Evolutionary conservation across 2,888 invertebrate genomes (phyloP).

Genomic region (Amiota communis): DNA sequence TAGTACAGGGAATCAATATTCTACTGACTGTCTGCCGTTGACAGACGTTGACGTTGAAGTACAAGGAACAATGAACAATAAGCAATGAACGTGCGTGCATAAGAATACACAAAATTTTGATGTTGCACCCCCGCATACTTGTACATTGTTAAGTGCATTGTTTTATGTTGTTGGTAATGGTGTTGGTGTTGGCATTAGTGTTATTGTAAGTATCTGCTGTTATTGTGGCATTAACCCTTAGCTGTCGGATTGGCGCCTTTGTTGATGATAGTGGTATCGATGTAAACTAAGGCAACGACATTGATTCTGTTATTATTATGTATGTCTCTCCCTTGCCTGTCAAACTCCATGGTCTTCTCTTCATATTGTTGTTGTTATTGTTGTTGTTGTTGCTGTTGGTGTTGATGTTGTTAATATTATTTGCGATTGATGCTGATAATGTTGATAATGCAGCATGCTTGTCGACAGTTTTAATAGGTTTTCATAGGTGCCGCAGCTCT

Average conservation of each 20-base stretch:
- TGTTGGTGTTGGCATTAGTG: not conserved
- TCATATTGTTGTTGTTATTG: not conserved
- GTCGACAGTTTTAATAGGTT: not conserved
- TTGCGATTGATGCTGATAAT: not conserved
- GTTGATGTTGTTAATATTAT: not conserved
- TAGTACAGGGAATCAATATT: not conserved
- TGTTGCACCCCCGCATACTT: too few species aligned
- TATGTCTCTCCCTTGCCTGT: too few species aligned
- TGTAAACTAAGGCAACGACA: not conserved
- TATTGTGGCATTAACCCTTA: constrained; percentile 24
- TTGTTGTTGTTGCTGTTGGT: not conserved
- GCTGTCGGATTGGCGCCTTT: constrained; percentile 15
- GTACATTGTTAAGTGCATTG: not conserved
- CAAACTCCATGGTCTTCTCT: too few species aligned
- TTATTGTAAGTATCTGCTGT: not conserved
- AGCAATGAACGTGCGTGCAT: too few species aligned
- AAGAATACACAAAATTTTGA: too few species aligned
- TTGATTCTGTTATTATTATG: not conserved
- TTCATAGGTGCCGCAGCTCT: not conserved
- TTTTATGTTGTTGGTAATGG: not conserved
- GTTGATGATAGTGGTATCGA: not conserved
- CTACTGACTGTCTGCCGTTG: not conserved
- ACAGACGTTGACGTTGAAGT: not conserved
- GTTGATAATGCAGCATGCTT: constrained; percentile 1
- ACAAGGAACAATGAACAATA: too few species aligned